A percentile compares a stretch with the other conserved stretches of the same genome.
These are phyloP conservation scores for Macheiramphus alcinus DNA, from an alignment of 2,113 vertebrate genomes.

Conservation along the genomic window DNA sequence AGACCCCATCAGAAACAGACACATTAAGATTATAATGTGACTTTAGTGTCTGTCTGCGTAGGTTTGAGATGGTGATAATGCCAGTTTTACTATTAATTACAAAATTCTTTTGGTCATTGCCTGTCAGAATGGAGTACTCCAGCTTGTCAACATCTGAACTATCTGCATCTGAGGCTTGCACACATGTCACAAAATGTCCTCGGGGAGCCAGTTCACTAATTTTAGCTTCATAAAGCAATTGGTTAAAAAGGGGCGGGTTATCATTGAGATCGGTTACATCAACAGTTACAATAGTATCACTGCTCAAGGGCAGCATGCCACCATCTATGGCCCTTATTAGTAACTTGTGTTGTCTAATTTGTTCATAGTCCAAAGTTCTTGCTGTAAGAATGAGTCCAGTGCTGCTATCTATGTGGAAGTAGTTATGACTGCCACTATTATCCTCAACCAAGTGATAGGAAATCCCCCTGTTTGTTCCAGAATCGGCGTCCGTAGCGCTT, in stretches of 20 bases:
- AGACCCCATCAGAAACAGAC: constrained; percentile 94
- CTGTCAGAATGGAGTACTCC: constrained; percentile 88
- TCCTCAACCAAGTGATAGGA: constrained; percentile 89
- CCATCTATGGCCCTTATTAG: constrained; percentile 84
- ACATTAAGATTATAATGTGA: constrained; percentile 83
- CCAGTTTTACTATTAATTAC: constrained; percentile 84
- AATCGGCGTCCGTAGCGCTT: constrained; percentile 85
- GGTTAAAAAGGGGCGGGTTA: constrained; percentile 87
- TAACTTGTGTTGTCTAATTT: constrained; percentile 78
- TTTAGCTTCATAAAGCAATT: constrained; percentile 82
- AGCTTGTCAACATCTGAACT: constrained; percentile 80
- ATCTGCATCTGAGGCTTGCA: constrained; percentile 91
- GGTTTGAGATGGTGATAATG: constrained; percentile 84
- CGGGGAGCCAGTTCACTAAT: constrained; percentile 86
- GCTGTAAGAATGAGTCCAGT: constrained; percentile 84
- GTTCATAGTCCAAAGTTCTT: constrained; percentile 86
- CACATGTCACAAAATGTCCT: constrained; percentile 89
- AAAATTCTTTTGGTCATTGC: constrained; percentile 92
- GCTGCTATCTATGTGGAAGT: constrained; percentile 86
- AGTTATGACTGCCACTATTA: constrained; percentile 75
- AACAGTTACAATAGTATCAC: constrained; percentile 79
- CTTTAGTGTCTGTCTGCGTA: constrained; percentile 79
- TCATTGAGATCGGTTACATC: constrained; percentile 91
- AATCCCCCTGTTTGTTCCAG: constrained; percentile 84
- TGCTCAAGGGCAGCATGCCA: constrained; percentile 89